Evolutionary conservation across 2,888 invertebrate genomes (phyloP).

Genomic region (Stenodera caucasica): DNA sequence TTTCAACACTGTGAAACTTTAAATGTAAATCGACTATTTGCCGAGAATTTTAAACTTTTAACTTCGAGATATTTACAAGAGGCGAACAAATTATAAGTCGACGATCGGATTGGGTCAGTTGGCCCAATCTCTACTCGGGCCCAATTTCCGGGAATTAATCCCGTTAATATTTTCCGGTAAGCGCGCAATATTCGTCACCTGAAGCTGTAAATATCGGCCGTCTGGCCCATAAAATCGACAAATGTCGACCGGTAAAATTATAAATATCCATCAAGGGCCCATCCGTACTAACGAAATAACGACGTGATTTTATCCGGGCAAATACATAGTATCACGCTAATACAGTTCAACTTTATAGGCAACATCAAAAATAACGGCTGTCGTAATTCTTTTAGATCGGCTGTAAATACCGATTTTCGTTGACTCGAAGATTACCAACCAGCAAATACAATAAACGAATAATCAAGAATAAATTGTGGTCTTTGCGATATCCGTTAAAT

Average conservation of each 20-base stretch:
- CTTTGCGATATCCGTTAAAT: slow-evolving; percentile 19
- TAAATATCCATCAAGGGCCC: not conserved
- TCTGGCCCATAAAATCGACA: not conserved
- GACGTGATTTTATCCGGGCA: not conserved
- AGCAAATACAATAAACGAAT: slow-evolving; percentile 12
- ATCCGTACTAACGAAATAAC: not conserved
- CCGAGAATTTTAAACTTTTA: too few species aligned
- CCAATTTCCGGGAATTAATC: too few species aligned
- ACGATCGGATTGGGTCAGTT: too few species aligned
- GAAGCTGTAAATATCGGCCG: not conserved
- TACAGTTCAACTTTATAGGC: slow-evolving; percentile 2
- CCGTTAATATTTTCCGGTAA: not conserved
- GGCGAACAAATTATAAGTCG: too few species aligned
- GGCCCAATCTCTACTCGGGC: too few species aligned
- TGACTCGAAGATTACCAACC: slow-evolving; percentile 4
- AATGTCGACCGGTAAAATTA: not conserved
- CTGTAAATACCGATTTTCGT: slow-evolving; percentile 11
- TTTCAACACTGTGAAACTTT: too few species aligned
- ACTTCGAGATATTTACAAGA: too few species aligned
- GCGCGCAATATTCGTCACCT: not conserved
- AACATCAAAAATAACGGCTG: not conserved
- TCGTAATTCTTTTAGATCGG: slow-evolving; percentile 10
- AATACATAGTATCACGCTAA: slow-evolving; percentile 9
- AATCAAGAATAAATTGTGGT: slow-evolving; percentile 8
- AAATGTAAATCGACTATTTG: too few species aligned